These are phyloP conservation scores for Lagria hirta DNA, from an alignment of 2,888 invertebrate species.

Conservation along the genomic window DNA sequence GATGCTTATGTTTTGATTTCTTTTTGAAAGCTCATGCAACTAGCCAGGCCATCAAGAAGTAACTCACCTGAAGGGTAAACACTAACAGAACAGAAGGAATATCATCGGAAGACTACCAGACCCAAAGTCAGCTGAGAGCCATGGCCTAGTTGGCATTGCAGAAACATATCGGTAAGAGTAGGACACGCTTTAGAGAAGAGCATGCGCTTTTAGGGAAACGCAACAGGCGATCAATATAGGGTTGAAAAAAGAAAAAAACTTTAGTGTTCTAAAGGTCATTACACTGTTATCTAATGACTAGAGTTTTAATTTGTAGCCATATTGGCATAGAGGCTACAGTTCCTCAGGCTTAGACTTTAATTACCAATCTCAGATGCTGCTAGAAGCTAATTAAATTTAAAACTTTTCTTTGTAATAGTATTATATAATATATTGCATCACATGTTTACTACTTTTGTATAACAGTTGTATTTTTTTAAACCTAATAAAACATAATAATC, in stretches of 20 bases:
- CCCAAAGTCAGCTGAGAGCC: slow-evolving; percentile 30
- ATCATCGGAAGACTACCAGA: slow-evolving; percentile 13
- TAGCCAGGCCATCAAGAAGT: slow-evolving; percentile 3
- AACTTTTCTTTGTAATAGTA: too few relatives aligned
- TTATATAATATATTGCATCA: too few relatives aligned
- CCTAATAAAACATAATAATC: too few relatives aligned
- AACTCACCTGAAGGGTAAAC: slow-evolving; percentile 5
- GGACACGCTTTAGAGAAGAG: slow-evolving; percentile 42
- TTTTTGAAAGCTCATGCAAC: slow-evolving; percentile 10
- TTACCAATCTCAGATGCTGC: too few relatives aligned
- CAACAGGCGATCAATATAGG: slow-evolving; percentile 52
- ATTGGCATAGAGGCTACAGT: too few relatives aligned
- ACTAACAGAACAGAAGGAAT: slow-evolving; percentile 1
- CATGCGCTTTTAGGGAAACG: slow-evolving; percentile 38
- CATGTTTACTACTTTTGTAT: too few relatives aligned
- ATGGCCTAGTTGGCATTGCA: slow-evolving; percentile 34
- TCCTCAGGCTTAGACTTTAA: too few relatives aligned
- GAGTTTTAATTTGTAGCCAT: too few relatives aligned
- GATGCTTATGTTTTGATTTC: neutral
- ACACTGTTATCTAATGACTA: too few relatives aligned
- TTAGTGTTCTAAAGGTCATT: slow-evolving; percentile 19
- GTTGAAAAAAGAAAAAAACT: slow-evolving; percentile 20
- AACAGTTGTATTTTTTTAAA: too few relatives aligned
- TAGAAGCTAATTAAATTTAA: too few relatives aligned
- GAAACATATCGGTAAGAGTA: slow-evolving; percentile 39